These are phyloP conservation scores for Drosophila pandora DNA, from an alignment of 1,140 invertebrate species.

Conservation along the genomic window DNA sequence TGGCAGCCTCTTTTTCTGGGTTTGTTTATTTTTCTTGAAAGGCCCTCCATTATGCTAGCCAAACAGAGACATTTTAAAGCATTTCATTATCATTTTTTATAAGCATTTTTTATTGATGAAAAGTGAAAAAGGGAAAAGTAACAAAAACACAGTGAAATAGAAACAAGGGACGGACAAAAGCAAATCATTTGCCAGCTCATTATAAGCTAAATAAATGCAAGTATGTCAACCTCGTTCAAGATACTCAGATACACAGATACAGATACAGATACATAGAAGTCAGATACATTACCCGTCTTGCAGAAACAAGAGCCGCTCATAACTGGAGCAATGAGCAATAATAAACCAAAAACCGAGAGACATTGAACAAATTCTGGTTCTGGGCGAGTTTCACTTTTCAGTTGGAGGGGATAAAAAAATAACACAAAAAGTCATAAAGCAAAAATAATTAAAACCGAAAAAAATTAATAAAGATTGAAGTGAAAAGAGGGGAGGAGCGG, in stretches of 20 bases:
- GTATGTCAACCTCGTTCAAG: conserved; percentile 59
- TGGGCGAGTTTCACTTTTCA: conserved; percentile 69
- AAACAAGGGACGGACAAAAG: conserved; percentile 26
- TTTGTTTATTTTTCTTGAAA: conserved; percentile 40
- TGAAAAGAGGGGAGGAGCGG: conserved; percentile 1
- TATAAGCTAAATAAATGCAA: conserved; percentile 67
- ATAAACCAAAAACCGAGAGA: conserved; percentile 47
- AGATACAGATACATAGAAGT: conserved; percentile 27
- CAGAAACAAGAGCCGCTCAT: conserved; percentile 8
- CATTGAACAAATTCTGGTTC: conserved; percentile 63
- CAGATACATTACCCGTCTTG: conserved; percentile 45
- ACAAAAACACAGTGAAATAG: conserved; percentile 17
- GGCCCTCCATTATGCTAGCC: conserved; percentile 30
- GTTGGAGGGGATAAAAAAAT: background rate
- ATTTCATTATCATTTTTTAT: conserved; percentile 42
- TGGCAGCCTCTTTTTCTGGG: conserved; percentile 12
- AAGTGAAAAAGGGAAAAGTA: conserved; percentile 63
- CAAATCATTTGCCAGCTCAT: conserved; percentile 42
- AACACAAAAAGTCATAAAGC: conserved; percentile 16
- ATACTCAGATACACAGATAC: conserved; percentile 34
- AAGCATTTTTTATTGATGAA: conserved; percentile 62
- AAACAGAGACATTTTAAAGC: conserved; percentile 25
- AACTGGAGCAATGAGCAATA: conserved; percentile 70
- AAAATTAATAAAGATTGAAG: conserved; percentile 37
- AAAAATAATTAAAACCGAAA: conserved; percentile 22